These are phyloP conservation scores for Autographa gamma DNA, from an alignment of 2,888 invertebrate species.

Conservation along the genomic window DNA sequence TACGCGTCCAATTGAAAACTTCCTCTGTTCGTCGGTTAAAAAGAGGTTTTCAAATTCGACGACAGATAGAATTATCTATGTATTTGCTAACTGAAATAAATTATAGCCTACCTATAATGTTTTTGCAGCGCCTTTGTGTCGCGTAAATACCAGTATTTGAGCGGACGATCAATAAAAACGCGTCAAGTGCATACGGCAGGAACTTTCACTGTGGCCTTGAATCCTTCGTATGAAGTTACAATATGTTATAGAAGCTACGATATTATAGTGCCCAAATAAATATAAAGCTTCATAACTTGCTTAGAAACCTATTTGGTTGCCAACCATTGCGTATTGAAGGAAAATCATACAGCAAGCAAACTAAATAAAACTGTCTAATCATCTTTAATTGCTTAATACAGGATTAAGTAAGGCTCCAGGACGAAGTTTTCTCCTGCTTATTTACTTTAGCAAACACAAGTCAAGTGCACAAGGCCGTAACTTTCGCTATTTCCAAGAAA, in stretches of 20 bases:
- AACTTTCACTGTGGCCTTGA: conserved; percentile 35
- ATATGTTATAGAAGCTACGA: neutral
- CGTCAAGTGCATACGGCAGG: conserved; percentile 26
- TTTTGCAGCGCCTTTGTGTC: neutral
- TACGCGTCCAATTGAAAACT: too few relatives aligned
- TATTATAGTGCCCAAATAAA: neutral
- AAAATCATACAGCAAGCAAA: too few relatives aligned
- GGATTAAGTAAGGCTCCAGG: neutral
- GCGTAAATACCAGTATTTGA: neutral
- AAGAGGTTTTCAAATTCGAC: too few relatives aligned
- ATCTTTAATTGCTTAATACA: neutral
- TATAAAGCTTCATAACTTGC: neutral
- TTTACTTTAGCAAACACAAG: conserved; percentile 14
- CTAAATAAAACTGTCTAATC: neutral
- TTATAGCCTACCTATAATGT: neutral
- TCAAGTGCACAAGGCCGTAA: conserved; percentile 49
- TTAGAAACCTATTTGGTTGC: neutral
- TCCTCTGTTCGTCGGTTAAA: too few relatives aligned
- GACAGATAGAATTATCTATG: too few relatives aligned
- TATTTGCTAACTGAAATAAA: neutral
- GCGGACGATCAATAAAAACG: conserved; percentile 27
- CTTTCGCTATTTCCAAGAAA: conserved; percentile 26
- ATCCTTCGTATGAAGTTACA: conserved; percentile 6
- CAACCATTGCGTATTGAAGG: neutral
- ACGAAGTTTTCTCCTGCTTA: conserved; percentile 14